Base-by-base conservation (phyloP, 2,888 invertebrate genomes). In the Aelia acuminata region DNA sequence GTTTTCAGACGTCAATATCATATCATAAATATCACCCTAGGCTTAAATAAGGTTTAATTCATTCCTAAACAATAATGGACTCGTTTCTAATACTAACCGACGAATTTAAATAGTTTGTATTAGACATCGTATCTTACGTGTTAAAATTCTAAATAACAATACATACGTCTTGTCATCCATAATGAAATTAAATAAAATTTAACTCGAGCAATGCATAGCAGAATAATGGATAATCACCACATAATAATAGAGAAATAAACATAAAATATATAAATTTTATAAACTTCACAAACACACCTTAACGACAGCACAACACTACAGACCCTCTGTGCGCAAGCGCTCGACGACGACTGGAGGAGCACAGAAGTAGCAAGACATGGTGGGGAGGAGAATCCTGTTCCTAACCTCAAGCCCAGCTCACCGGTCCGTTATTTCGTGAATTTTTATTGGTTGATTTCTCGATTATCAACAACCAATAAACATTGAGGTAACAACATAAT, bases 251-350 rank as follows among this genome's bases (percentile, higher is more conserved):
- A 43, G n/a, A 43, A n/a, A 13, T 11, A 80, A 80, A 80, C n/a
- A n/a, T 22, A n/a, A 80, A 43, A 43, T 43, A 43, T 13, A 43
- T 7, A 43, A 80, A 80, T 43, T 43, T 11, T n/a, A 80, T n/a
- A 80, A 80, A 80, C 80, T n/a, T 80, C 80, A 80, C 80, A 43
- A 80, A 80, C 80, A 80, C 80, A 80, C 80, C 80, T 80, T 47
- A n/a, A 80, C 80, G 80, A 80, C 80, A 80, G 80, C 80, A 80
- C 80, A 80, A 47, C 80, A 80, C 80, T n/a, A 80, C 80, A 80
- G 80, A 47, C 80, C 80, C 80, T 80, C 43, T n/a, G 11, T 80
- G 80, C 80, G 80, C 80, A 80, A 80, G 80, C 80, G 80, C 80
- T 80, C 43, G 43, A 3, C 3, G 43, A 22, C 80, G 39, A 80